phyloP scores from a whole-genome alignment of 2,888 invertebrate genomes.

The Drosophila robusta region DNA sequence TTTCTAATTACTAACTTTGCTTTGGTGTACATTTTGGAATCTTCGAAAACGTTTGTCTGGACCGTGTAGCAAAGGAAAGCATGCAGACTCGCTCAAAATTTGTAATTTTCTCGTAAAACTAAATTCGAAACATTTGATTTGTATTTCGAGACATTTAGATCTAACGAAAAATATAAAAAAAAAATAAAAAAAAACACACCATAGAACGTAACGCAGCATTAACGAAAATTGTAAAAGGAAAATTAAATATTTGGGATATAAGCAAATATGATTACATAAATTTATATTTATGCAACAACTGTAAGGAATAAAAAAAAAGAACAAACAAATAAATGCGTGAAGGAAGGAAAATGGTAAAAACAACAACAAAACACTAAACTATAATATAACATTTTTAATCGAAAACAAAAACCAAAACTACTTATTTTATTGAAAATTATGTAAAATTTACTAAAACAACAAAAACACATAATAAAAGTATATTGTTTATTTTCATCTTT shows the following conservation, averaged over 20 bases:
- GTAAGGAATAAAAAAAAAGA: constrained; percentile 62
- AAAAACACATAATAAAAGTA: constrained; percentile 81
- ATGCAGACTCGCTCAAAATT: constrained; percentile 57
- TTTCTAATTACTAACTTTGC: constrained; percentile 46
- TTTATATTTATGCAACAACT: constrained; percentile 74
- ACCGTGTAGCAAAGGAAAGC: constrained; percentile 43
- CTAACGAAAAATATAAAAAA: constrained; percentile 31
- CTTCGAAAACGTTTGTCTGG: constrained; percentile 71
- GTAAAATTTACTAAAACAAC: constrained; percentile 75
- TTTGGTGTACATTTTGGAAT: constrained; percentile 75
- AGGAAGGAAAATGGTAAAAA: constrained; percentile 70
- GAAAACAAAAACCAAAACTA: constrained; percentile 63
- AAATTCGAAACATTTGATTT: constrained; percentile 55
- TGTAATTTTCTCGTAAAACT: constrained; percentile 55
- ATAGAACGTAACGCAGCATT: constrained; percentile 52
- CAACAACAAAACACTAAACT: constrained; percentile 76
- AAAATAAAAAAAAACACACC: constrained; percentile 37
- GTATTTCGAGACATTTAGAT: constrained; percentile 65
- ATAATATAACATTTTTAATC: constrained; percentile 85
- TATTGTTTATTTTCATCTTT: constrained; percentile 86
- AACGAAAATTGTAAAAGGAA: constrained; percentile 67
- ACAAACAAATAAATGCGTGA: constrained; percentile 59
- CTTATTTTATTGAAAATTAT: constrained; percentile 80
- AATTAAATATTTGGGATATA: constrained; percentile 81
- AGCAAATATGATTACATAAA: constrained; percentile 77